These are phyloP conservation scores for Pachyramphus minor DNA, from an alignment of 2,113 vertebrate genomes.

Conservation along the genomic window DNA sequence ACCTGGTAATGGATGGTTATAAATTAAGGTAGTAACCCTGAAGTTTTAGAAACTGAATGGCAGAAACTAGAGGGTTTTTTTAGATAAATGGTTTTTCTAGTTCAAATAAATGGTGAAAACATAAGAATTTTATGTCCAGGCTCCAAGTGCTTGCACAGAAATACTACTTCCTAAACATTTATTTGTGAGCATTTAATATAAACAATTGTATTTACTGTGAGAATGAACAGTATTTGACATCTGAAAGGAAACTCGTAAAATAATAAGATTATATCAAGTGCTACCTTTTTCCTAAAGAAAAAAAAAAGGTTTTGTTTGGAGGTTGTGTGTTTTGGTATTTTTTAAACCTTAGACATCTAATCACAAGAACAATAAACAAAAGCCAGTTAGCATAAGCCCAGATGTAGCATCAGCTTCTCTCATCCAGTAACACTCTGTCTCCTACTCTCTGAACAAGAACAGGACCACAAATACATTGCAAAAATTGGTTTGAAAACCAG, in stretches of 20 bases:
- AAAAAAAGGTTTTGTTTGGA: neutral
- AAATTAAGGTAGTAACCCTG: neutral
- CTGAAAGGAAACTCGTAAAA: neutral
- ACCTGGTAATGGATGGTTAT: neutral
- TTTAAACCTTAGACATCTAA: neutral
- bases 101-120: neutral
- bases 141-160: neutral
- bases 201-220: neutral
- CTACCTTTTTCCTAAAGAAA: neutral
- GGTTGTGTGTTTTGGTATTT: neutral
- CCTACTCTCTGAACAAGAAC: neutral
- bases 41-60: neutral
- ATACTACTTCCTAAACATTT: neutral
- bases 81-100: neutral
- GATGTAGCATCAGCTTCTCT: neutral
- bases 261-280: neutral
- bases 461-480: neutral
- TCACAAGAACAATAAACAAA: neutral
- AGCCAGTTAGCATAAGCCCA: neutral
- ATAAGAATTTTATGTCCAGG: neutral
- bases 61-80: neutral
- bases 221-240: neutral
- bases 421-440: neutral
- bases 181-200: neutral
- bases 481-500: neutral